Conservation (phyloP, 2,888 invertebrate genomes). For the Plemyria rubiginata region DNA sequence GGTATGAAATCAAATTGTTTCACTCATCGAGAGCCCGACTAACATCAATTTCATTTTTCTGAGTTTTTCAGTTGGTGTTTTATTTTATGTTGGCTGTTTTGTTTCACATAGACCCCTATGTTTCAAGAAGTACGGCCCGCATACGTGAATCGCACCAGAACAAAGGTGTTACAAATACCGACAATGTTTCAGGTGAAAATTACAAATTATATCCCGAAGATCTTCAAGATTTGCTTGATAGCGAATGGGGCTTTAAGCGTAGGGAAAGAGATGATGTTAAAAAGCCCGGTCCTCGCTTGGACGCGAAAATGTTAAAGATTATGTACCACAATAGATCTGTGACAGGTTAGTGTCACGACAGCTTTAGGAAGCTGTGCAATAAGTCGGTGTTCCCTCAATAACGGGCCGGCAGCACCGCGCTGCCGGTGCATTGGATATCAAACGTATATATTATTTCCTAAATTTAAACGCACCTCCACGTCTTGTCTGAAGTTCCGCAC, state of each 20-base stretch:
- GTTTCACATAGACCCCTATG: conserved; percentile 55
- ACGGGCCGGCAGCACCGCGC: conserved; percentile 47
- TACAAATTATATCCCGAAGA: conserved; percentile 79
- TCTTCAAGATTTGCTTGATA: conserved; percentile 86
- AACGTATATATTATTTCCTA: conserved; percentile 55
- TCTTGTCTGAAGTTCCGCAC: conserved; percentile 74
- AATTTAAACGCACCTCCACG: conserved; percentile 68
- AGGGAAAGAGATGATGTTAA: conserved; percentile 96
- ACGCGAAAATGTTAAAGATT: conserved; percentile 86
- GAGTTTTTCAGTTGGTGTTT: conserved; percentile 55
- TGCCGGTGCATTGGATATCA: conserved; percentile 54
- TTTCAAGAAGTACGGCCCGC: conserved; percentile 48
- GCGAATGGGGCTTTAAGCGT: conserved; percentile 92
- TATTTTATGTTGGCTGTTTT: conserved; percentile 55
- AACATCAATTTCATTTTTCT: conserved; percentile 52
- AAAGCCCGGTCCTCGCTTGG: conserved; percentile 95
- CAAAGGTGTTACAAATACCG: conserved; percentile 68
- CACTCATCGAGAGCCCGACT: conserved; percentile 56
- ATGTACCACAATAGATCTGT: conserved; percentile 80
- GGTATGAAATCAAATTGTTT: conserved; percentile 58
- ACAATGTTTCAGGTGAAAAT: conserved; percentile 84
- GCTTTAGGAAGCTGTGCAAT: conserved; percentile 69
- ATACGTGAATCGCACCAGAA: conserved; percentile 54
- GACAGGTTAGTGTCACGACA: conserved; percentile 83
- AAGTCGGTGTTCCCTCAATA: conserved; percentile 69